Conservation (phyloP, 2,113 vertebrate species). For the Amblyopsis rosae region DNA sequence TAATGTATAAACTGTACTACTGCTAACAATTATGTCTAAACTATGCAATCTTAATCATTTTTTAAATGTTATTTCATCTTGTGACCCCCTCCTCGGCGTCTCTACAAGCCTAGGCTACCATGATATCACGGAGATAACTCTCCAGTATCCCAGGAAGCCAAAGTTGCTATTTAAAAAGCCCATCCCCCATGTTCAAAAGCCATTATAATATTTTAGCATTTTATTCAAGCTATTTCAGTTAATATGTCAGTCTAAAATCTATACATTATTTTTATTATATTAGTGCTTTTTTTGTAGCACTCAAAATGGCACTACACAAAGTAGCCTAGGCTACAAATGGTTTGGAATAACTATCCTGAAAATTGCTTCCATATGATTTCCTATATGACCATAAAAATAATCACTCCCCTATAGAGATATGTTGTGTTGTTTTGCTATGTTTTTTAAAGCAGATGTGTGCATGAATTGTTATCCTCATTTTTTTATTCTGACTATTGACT, state of each 20-base stretch:
- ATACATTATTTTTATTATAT: neutral
- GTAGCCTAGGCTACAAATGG: neutral
- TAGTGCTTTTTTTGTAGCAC: neutral
- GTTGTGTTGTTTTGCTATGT: conserved; percentile 58
- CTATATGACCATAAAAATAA: neutral
- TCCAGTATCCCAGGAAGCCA: neutral
- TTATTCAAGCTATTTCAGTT: neutral
- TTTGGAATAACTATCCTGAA: neutral
- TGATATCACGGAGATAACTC: neutral
- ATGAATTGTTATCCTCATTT: conserved; percentile 47
- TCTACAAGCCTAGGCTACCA: neutral
- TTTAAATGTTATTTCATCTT: too few species aligned
- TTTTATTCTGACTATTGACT: conserved; percentile 29
- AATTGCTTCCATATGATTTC: neutral
- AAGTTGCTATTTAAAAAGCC: neutral
- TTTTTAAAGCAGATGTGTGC: conserved; percentile 48
- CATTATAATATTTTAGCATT: neutral
- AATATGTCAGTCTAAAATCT: neutral
- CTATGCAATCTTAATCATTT: too few species aligned
- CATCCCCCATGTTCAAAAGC: neutral
- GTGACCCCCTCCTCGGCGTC: too few species aligned
- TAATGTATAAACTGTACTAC: too few species aligned
- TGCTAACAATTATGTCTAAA: too few species aligned
- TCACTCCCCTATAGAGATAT: neutral
- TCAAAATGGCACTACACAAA: neutral